These are phyloP conservation scores for human DNA, from an alignment of 2,113 vertebrate genomes.

Conservation along the genomic window DNA sequence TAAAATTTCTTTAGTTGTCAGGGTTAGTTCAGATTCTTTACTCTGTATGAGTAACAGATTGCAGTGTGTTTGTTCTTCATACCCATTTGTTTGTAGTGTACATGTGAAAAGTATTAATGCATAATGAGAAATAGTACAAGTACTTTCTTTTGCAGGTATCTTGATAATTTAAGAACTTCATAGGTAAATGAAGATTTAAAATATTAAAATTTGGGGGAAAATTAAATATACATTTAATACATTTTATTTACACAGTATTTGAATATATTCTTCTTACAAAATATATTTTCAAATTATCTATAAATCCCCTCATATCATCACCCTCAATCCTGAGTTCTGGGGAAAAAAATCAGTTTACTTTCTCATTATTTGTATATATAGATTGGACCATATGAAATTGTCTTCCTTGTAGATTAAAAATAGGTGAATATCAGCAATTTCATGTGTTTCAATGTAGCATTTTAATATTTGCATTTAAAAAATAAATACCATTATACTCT, in stretches of 20 bases:
- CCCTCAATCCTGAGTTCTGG: not conserved
- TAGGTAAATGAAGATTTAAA: not conserved
- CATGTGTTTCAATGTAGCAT: not conserved
- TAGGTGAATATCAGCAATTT: not conserved
- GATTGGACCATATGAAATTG: not conserved
- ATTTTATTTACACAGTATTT: not conserved
- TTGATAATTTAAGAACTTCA: not conserved
- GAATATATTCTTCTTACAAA: not conserved
- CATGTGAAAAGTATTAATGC: not conserved
- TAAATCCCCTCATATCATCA: not conserved
- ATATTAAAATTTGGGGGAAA: not conserved
- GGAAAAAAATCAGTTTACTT: not conserved
- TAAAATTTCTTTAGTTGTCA: not conserved
- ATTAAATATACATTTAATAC: not conserved
- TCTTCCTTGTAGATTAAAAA: not conserved
- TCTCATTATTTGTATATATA: not conserved
- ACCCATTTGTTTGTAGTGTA: not conserved
- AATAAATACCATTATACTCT: not conserved
- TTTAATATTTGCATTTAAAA: not conserved
- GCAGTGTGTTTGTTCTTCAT: not conserved
- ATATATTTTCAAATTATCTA: not conserved
- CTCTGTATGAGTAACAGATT: not conserved
- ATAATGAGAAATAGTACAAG: not conserved
- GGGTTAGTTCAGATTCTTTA: not conserved
- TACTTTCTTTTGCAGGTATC: not conserved